Base-by-base conservation (phyloP, 2,797 vertebrate species). In the Chiroxiphia lanceolata region DNA sequence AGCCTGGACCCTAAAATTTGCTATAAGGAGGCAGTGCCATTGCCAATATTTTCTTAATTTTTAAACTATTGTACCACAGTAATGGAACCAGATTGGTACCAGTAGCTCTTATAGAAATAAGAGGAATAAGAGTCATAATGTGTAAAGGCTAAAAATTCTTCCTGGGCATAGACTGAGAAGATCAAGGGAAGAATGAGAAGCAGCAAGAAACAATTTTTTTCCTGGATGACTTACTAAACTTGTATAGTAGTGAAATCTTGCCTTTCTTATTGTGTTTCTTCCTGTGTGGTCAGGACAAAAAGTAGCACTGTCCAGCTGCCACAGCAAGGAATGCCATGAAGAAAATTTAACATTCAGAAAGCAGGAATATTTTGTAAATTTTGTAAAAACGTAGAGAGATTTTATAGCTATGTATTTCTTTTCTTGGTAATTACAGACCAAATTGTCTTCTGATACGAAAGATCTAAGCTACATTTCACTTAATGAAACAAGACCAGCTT, bases 231-330 rank as follows among this genome's bases (percentile, higher is more conserved):
- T 71, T 91, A 59, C 45, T 91, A 19, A 90, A 84, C 34, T 67
- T 76, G 7, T 72, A 36, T 38, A 59, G 36, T 74, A 76, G 56
- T 56, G 75, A 95, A 88, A 85, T 80, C 36, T 86, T 79, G 44
- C 54, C 74, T 90, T 71, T 83, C 79, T 75, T 93, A 81, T 14
- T 93, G 54, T 47, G 71, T 88, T 95, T 93, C 85, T 95, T 88
- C 83, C 47, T 88, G 87, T 91, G 82, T 87, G 78, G 65, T 82
- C 79, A 47, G 59, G 31, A 72, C 15, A 80, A 64, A 93, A 92
- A 84, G 19, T 53, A 75, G 48, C 42, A 57, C 61, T 67, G 13
- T 74, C 34, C 67, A 84, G 53, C 48, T 89, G 60, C 61, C 48
- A 42, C 40, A 84, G 45, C 20, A 81, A 87, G 25, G 33, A 75